These are phyloP conservation scores for Coenobita brevimanus DNA, from an alignment of 1,140 invertebrate species.

Conservation along the genomic window DNA sequence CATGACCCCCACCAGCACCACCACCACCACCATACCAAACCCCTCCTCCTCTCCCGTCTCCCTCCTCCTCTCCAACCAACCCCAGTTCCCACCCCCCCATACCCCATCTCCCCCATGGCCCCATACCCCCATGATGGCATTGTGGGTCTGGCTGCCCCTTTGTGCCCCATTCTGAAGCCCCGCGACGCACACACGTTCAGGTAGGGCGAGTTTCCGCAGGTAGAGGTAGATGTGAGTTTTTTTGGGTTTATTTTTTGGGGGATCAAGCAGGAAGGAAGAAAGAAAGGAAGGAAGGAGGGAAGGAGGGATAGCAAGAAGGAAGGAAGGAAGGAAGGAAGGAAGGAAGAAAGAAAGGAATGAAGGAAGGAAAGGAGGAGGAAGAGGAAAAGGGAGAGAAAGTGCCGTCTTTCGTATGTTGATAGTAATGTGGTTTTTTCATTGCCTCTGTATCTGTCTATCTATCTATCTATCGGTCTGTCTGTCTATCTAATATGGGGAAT, in stretches of 20 bases:
- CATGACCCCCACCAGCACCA: background rate
- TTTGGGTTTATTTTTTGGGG: no score
- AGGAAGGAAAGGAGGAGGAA: background rate
- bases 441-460: no score
- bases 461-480: no score
- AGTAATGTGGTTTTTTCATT: no score
- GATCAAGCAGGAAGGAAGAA: background rate
- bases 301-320: background rate
- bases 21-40: background rate
- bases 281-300: background rate
- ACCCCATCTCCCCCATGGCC: no score
- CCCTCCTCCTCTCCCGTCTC: background rate
- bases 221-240: background rate
- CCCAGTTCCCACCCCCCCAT: no score
- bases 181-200: constrained; percentile 56
- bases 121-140: background rate
- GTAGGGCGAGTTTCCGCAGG: background rate
- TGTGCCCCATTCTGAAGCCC: constrained; percentile 24
- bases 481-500: no score
- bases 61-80: background rate
- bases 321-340: background rate
- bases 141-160: constrained; percentile 3
- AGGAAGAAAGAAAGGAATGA: background rate
- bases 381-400: background rate
- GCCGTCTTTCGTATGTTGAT: background rate